Conservation (phyloP, 2,888 invertebrate species). For the Cerceris ruficornis region DNA sequence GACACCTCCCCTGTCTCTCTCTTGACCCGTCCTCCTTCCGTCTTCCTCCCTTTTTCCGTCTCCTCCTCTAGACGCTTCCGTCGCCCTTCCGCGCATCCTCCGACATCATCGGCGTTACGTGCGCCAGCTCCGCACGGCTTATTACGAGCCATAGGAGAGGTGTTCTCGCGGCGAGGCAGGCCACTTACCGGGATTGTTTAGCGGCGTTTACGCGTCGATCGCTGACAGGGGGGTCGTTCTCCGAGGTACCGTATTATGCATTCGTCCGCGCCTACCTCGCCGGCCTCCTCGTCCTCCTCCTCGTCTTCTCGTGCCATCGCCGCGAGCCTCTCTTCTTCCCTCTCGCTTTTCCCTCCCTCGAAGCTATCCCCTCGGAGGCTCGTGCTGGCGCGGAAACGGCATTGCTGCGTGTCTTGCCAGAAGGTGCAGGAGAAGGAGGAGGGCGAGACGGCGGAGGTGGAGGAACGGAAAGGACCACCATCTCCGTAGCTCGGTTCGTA, state of each 20-base stretch:
- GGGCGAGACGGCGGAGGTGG: not conserved
- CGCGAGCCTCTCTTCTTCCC: not conserved
- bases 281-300: slow-evolving; percentile 9
- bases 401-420: not conserved
- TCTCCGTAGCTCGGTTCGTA: not conserved
- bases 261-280: slow-evolving; percentile 31
- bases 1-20: slow-evolving; percentile 61
- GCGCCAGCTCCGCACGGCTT: slow-evolving; percentile 49
- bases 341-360: slow-evolving; percentile 12
- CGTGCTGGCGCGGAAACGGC: not conserved
- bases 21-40: slow-evolving; percentile 5
- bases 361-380: not conserved
- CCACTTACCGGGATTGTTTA: slow-evolving; percentile 74
- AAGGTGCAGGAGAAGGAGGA: too few species aligned
- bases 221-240: slow-evolving; percentile 65
- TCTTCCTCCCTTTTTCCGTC: slow-evolving; percentile 11
- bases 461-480: not conserved
- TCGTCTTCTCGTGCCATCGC: not conserved
- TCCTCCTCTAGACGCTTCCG: slow-evolving; percentile 12
- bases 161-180: slow-evolving; percentile 61
- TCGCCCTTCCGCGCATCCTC: slow-evolving; percentile 15
- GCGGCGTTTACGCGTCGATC: slow-evolving; percentile 71
- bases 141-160: slow-evolving; percentile 64
- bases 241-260: slow-evolving; percentile 56
- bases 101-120: slow-evolving; percentile 25